Evolutionary conservation across 2,888 invertebrate species (phyloP).

Genomic region (Apantesis nais): DNA sequence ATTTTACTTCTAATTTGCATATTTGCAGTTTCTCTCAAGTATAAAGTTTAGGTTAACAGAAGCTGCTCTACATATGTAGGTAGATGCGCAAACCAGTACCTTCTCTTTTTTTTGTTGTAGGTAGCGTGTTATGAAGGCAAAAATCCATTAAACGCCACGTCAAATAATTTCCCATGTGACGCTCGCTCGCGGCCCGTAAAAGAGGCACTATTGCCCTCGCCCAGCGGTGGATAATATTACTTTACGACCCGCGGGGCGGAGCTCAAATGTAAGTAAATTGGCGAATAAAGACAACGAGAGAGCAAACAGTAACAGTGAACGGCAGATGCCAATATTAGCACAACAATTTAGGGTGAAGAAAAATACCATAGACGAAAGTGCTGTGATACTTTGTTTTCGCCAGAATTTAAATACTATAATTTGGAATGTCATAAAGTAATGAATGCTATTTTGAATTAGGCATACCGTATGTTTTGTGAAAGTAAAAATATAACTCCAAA

Average conservation of each 20-base stretch:
- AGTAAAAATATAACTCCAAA: no score
- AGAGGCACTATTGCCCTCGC: constrained; percentile 84
- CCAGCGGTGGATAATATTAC: constrained; percentile 84
- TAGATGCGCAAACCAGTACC: constrained; percentile 53
- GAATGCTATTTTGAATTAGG: no score
- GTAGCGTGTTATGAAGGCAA: constrained; percentile 85
- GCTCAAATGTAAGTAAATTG: constrained; percentile 83
- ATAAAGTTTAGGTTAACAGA: constrained; percentile 50
- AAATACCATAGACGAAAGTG: neutral
- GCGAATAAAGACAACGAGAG: constrained; percentile 80
- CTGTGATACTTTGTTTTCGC: neutral
- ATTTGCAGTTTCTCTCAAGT: neutral
- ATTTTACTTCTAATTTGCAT: neutral
- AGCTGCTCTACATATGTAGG: constrained; percentile 49
- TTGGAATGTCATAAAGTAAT: neutral
- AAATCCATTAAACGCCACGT: constrained; percentile 86
- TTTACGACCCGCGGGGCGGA: constrained; percentile 81
- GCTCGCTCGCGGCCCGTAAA: constrained; percentile 84
- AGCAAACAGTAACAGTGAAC: constrained; percentile 55
- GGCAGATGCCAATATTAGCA: constrained; percentile 52
- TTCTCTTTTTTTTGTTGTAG: constrained; percentile 76
- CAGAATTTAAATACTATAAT: neutral
- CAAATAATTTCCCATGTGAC: constrained; percentile 86
- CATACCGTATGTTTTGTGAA: no score
- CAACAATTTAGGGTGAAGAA: constrained; percentile 41